Base-by-base conservation (phyloP, 2,113 vertebrate species). In the Misgurnus mizolepis region DNA sequence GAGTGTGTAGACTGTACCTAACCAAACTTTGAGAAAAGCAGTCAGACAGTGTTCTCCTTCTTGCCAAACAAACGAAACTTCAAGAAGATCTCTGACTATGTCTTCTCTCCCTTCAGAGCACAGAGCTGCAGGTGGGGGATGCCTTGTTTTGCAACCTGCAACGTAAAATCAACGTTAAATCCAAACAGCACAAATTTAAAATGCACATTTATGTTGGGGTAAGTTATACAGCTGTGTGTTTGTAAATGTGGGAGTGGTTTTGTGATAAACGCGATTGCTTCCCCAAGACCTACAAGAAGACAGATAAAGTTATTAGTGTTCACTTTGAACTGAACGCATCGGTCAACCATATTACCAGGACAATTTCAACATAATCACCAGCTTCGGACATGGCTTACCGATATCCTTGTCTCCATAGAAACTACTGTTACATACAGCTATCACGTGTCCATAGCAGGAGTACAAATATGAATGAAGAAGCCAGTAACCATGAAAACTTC, bases 101-200 rank as follows among this genome's bases (percentile, higher is more conserved):
- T 47, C 76, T 27, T 73, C 9, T 83, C 85, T 80, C 78, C 70
- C 76, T 85, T 85, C 67, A 85, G 17, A 80, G 72, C 79, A 66
- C 81, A 83, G 65, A 60, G 72, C 76, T 66, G 76, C 78, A 64
- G 70, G 34, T 58, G 82, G 76, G 62, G 62, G 75, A 68, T 66
- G 40, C 56, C 73, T 77, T 15, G n/a, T 64, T 77, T 62, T 22
- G 3, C 2, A 50, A 41, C 55, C 55, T 78, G 34, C 39, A 55
- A 7, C 34, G 15, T 53, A 56, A 69, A 27, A 50, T 76, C 7
- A 50, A 50, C 53, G 41, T 58, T 56, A 71, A 76, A 84, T 79
- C 45, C 41, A 67, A 73, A 39, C 49, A 85, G 58, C 79, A 79
- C 70, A 81, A 34, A 34, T 53, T 41, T 27, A 39, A 62, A 64